These are phyloP conservation scores for Gnathonemus echidnorhynchus DNA, from an alignment of 2,113 vertebrate genomes.

Conservation along the genomic window DNA sequence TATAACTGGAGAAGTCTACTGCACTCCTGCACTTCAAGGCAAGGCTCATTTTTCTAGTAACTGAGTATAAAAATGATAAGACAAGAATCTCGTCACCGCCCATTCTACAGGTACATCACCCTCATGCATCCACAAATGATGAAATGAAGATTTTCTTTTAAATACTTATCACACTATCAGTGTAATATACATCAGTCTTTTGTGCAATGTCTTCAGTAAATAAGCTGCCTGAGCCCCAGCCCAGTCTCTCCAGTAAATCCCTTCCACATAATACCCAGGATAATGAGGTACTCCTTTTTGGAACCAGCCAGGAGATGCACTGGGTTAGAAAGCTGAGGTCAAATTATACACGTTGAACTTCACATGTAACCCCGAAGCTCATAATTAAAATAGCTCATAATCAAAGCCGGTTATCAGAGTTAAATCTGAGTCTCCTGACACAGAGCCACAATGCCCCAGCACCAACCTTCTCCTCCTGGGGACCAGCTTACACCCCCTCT, in stretches of 20 bases:
- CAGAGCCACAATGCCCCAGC: not conserved
- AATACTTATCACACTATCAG: not conserved
- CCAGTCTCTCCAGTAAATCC: not conserved
- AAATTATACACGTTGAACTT: not conserved
- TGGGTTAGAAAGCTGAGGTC: not conserved
- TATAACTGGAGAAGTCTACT: not conserved
- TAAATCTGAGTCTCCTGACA: not conserved
- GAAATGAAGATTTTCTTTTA: not conserved
- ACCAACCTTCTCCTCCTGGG: not conserved
- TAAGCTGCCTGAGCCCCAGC: not conserved
- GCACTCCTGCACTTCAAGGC: not conserved
- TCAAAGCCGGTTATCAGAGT: not conserved
- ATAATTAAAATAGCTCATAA: slow-evolving; percentile 2
- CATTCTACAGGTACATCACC: not conserved
- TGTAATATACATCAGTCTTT: not conserved
- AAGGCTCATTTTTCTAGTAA: not conserved
- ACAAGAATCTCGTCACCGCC: not conserved
- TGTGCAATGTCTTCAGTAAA: not conserved
- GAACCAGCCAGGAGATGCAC: not conserved
- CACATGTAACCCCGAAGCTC: not conserved
- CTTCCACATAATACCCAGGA: not conserved
- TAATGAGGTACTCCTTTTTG: not conserved
- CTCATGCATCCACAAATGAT: not conserved
- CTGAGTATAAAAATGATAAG: not conserved
- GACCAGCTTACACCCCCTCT: not conserved